Percentiles rank a stretch among this genome's conserved stretches.
Conservation (phyloP, 1,140 invertebrate genomes). For the Aphelenchoides avenae region DNA sequence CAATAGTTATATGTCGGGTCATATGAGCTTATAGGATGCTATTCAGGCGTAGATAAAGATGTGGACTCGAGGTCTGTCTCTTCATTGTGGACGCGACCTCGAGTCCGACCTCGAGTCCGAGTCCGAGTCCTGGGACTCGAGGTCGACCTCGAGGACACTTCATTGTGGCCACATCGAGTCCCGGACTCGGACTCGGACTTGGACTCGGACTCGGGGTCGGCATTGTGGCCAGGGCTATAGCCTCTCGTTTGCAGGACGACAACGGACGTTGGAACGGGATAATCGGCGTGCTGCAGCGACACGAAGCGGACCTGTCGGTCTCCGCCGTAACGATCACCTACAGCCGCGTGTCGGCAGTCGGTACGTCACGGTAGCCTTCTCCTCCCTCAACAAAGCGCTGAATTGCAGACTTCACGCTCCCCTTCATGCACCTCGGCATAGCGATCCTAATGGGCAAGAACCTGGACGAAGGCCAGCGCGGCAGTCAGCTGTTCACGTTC, state of each 20-base stretch:
- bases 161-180: too few species aligned
- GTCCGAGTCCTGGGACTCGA: too few species aligned
- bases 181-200: too few species aligned
- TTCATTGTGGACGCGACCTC: too few species aligned
- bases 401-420: conserved; percentile 80
- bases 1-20: too few species aligned
- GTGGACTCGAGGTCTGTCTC: too few species aligned
- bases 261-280: conserved; percentile 78
- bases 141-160: too few species aligned
- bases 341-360: conserved; percentile 72
- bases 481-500: conserved; percentile 66
- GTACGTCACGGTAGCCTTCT: conserved; percentile 13
- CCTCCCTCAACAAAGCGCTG: background rate
- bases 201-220: too few species aligned
- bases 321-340: conserved; percentile 89
- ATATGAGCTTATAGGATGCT: too few species aligned
- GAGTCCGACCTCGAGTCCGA: too few species aligned
- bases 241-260: conserved; percentile 55
- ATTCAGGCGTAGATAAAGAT: too few species aligned
- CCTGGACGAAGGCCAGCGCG: conserved; percentile 70
- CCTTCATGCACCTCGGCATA: conserved; percentile 81
- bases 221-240: too few species aligned
- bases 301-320: conserved; percentile 83
- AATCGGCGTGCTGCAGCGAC: conserved; percentile 65
- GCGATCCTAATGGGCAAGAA: conserved; percentile 84